Evolutionary conservation across 2,113 vertebrate genomes (phyloP).

Genomic region (Indicator indicator): DNA sequence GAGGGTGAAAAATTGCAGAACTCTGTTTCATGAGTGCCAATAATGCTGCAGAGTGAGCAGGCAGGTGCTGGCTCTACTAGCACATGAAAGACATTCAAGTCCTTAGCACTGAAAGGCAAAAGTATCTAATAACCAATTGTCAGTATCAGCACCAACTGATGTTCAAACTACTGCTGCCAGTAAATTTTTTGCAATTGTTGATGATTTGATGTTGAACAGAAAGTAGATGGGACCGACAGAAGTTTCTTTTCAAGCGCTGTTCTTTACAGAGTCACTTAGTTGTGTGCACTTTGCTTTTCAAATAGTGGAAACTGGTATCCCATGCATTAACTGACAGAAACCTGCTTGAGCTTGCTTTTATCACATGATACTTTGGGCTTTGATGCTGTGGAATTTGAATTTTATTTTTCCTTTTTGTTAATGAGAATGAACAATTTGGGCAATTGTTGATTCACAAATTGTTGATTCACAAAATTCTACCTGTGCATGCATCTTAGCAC

Average conservation of each 20-base stretch:
- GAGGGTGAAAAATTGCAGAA: constrained; percentile 44
- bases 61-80: constrained; percentile 44
- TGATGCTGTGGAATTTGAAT: neutral
- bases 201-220: neutral
- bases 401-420: too few relatives aligned
- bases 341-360: neutral
- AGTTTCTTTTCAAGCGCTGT: neutral
- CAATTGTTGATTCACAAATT: neutral
- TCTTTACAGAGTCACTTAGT: neutral
- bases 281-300: neutral
- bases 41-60: constrained; percentile 1
- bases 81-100: constrained; percentile 15
- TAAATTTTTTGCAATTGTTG: neutral
- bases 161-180: neutral
- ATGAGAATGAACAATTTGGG: neutral
- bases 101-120: neutral
- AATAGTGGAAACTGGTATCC: neutral
- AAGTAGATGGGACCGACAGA: neutral
- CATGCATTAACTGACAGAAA: neutral
- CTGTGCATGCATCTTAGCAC: neutral
- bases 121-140: neutral
- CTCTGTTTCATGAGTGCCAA: neutral
- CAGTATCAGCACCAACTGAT: constrained; percentile 10
- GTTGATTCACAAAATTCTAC: neutral
- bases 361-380: neutral